A percentile compares a stretch with the other conserved stretches of the same genome.
phyloP scores from a whole-genome alignment of 2,888 invertebrate species.

The Acleris laterana region DNA sequence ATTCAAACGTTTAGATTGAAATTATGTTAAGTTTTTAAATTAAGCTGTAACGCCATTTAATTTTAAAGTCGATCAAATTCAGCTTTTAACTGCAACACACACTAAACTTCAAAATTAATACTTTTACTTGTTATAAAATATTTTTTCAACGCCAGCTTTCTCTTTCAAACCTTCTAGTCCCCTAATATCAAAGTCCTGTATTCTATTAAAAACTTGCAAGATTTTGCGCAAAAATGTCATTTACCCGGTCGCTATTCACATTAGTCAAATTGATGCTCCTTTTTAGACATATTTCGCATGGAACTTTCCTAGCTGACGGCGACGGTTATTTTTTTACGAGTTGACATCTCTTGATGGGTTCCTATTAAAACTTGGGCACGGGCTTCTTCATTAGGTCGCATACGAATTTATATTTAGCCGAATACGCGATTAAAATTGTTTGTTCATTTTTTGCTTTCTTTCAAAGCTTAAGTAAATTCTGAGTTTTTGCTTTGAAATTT shows the following conservation, averaged over 20 bases:
- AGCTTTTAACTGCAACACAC: no score
- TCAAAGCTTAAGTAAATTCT: no score
- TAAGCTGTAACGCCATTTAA: no score
- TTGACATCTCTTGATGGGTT: constrained; percentile 49
- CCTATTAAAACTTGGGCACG: constrained; percentile 62
- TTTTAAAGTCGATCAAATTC: no score
- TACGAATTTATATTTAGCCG: constrained; percentile 45
- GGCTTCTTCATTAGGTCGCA: constrained; percentile 44
- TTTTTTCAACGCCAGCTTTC: no score
- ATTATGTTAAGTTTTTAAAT: no score
- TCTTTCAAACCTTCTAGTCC: no score
- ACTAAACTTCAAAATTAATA: no score
- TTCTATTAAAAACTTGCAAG: constrained; percentile 1
- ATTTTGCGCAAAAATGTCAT: constrained; percentile 22
- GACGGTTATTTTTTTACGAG: constrained; percentile 36
- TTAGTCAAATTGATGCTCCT: constrained; percentile 42
- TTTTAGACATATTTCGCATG: constrained; percentile 46
- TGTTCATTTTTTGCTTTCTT: not conserved
- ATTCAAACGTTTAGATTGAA: no score
- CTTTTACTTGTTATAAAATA: no score
- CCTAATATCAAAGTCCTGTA: not conserved
- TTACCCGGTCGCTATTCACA: constrained; percentile 29
- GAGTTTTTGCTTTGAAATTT: no score
- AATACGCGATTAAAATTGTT: constrained; percentile 8
- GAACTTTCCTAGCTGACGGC: constrained; percentile 41